Conservation (phyloP, 2,113 vertebrate species). For the Ictalurus furcatus region DNA sequence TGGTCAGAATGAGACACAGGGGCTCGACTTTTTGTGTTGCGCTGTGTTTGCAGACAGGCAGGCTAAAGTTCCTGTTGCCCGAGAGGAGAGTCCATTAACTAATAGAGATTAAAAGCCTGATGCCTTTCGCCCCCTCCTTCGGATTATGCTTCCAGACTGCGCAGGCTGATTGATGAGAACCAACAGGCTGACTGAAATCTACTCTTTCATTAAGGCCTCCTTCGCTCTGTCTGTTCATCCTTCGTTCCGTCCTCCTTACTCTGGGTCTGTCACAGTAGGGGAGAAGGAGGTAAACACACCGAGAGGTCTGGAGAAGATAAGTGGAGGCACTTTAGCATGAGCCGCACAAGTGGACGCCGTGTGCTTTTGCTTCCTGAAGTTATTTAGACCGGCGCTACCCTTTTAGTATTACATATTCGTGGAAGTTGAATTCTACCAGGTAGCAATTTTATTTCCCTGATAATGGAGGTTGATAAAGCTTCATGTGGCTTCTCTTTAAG, state of each 20-base stretch:
- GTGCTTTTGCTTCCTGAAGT: constrained; percentile 29
- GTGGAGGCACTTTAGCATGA: constrained; percentile 46
- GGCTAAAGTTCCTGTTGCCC: constrained; percentile 60
- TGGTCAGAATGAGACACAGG: not conserved
- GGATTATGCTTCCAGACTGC: constrained; percentile 70
- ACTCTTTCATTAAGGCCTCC: constrained; percentile 72
- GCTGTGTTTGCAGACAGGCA: constrained; percentile 65
- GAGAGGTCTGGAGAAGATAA: constrained; percentile 47
- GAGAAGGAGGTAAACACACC: constrained; percentile 43
- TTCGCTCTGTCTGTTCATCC: constrained; percentile 47
- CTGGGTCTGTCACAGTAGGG: constrained; percentile 45
- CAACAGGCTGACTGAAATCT: constrained; percentile 74
- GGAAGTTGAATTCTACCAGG: not conserved
- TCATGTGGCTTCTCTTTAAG: not conserved
- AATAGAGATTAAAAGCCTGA: constrained; percentile 78
- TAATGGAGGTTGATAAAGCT: not conserved
- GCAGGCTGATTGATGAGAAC: constrained; percentile 76
- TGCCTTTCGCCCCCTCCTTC: constrained; percentile 57
- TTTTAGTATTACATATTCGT: constrained; percentile 28
- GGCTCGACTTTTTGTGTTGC: constrained; percentile 10
- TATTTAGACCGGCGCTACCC: constrained; percentile 32
- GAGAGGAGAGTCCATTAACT: constrained; percentile 74
- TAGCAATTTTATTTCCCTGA: constrained; percentile 21
- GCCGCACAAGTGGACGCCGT: constrained; percentile 3
- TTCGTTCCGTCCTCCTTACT: constrained; percentile 42